These are phyloP conservation scores for Musca vetustissima DNA, from an alignment of 1,140 invertebrate genomes.

Conservation along the genomic window DNA sequence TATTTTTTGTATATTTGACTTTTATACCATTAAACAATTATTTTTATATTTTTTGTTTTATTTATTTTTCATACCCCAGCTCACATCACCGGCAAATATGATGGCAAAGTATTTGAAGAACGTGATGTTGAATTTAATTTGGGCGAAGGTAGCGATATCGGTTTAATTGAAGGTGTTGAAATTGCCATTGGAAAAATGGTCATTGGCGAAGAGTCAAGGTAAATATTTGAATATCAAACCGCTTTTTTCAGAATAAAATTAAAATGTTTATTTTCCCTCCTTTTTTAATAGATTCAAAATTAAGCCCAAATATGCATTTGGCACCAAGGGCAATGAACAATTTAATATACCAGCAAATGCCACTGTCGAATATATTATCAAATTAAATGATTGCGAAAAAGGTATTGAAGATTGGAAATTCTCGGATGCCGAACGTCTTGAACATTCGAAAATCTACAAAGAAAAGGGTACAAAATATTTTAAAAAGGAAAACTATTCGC, in stretches of 20 bases:
- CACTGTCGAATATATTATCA: constrained; percentile 78
- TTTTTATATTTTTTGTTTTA: neutral
- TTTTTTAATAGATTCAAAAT: constrained; percentile 63
- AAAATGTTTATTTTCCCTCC: neutral
- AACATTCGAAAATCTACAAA: constrained; percentile 81
- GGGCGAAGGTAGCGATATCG: constrained; percentile 80
- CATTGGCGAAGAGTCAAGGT: constrained; percentile 74
- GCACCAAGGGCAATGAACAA: constrained; percentile 67
- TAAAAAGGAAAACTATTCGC: constrained; percentile 72
- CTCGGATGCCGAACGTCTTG: constrained; percentile 75
- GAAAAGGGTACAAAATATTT: constrained; percentile 92
- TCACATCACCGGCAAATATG: constrained; percentile 73
- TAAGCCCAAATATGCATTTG: constrained; percentile 82
- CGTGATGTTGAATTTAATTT: constrained; percentile 79
- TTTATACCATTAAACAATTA: neutral
- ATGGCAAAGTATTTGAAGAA: constrained; percentile 72
- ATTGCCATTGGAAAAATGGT: constrained; percentile 81
- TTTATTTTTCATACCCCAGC: constrained; percentile 59
- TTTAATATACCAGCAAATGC: constrained; percentile 80
- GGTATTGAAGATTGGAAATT: constrained; percentile 81
- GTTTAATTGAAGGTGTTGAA: constrained; percentile 83
- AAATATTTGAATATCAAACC: too few species aligned
- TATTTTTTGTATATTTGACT: too few species aligned
- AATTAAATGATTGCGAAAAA: constrained; percentile 82
- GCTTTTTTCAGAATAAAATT: neutral